Conservation (phyloP, 37 sponge, comb jelly and placozoan species). For the Sycon ciliatum region DNA sequence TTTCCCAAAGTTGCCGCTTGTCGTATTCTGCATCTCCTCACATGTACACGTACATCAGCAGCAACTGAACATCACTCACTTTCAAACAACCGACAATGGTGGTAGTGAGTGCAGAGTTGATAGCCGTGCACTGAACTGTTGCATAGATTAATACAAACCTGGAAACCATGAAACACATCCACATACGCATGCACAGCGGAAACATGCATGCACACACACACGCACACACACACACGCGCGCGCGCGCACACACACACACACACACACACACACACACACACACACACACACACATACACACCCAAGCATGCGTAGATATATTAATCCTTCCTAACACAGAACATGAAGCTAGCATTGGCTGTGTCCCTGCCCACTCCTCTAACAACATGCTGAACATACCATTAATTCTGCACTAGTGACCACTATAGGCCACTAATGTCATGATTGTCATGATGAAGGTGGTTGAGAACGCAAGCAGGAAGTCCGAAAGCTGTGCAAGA, state of each 20-base stretch:
- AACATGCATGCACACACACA: slow-evolving; percentile 16
- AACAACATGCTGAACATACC: not conserved
- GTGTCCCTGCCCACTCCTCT: not conserved
- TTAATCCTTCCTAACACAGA: not conserved
- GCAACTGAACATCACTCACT: slow-evolving; percentile 21
- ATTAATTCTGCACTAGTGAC: too few relatives aligned
- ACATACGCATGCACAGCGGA: not conserved
- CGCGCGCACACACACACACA: slow-evolving; percentile 23
- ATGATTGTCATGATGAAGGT: too few relatives aligned
- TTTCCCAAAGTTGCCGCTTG: too few relatives aligned
- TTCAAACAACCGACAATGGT: slow-evolving; percentile 72
- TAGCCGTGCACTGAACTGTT: slow-evolving; percentile 58
- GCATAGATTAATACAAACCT: slow-evolving; percentile 79
- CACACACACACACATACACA: not conserved
- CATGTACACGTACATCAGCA: too few relatives aligned
- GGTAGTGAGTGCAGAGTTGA: slow-evolving; percentile 74
- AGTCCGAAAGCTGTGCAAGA: too few relatives aligned
- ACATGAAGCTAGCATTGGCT: not conserved
- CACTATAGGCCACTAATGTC: too few relatives aligned
- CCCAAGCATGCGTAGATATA: too few relatives aligned
- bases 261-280: not conserved
- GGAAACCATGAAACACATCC: slow-evolving; percentile 11
- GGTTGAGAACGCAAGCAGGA: too few relatives aligned
- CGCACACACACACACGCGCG: slow-evolving; percentile 23
- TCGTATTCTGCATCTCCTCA: too few relatives aligned